phyloP scores from a whole-genome alignment of 1,140 invertebrate genomes.

The Drosophila pseudoobscura region DNA sequence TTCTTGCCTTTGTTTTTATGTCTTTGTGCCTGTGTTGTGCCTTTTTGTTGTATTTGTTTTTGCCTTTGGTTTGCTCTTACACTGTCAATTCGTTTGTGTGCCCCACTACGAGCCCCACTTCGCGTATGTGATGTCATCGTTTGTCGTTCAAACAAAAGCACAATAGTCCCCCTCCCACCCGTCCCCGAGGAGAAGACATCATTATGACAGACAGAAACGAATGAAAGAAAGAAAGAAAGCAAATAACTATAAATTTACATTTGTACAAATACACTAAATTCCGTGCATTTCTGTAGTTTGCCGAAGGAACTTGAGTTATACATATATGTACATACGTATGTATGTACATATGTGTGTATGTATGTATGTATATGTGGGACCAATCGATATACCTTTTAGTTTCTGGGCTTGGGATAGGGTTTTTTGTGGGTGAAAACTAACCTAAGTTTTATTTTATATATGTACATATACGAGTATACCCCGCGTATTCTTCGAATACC shows the following conservation, averaged over 20 bases:
- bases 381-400: neutral
- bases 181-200: conserved; percentile 7
- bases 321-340: no score
- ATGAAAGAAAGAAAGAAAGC: conserved; percentile 14
- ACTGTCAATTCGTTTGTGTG: conserved; percentile 24
- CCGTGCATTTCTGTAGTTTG: conserved; percentile 2
- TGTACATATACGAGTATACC: no score
- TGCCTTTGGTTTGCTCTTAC: conserved; percentile 8
- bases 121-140: conserved; percentile 67
- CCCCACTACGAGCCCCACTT: conserved; percentile 11
- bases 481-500: neutral
- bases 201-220: conserved; percentile 30
- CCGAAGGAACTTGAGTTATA: conserved; percentile 1
- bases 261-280: conserved; percentile 14
- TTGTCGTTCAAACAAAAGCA: conserved; percentile 56
- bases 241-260: conserved; percentile 4
- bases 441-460: no score
- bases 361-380: no score
- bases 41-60: conserved; percentile 14
- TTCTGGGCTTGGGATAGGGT: no score
- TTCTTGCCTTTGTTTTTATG: conserved; percentile 65
- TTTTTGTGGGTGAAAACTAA: no score
- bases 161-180: conserved; percentile 17
- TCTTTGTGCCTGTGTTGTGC: conserved; percentile 28
- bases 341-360: no score